Percentiles rank a stretch among this genome's conserved stretches.
These are phyloP conservation scores for Apodemus speciosus DNA, from an alignment of 2,113 vertebrate species.

Conservation along the genomic window DNA sequence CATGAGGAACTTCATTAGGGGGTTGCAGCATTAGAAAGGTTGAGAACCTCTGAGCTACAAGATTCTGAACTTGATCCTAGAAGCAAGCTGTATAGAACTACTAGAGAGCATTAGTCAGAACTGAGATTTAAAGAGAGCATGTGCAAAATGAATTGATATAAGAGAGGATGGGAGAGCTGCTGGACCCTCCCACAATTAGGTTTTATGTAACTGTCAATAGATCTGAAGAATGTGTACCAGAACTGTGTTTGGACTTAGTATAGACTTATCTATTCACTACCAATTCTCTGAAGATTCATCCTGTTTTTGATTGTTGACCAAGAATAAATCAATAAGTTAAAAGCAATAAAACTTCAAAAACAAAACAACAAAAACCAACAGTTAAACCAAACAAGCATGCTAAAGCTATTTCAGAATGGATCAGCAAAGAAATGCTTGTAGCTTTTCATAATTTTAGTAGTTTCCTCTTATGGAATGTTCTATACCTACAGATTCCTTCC, in stretches of 20 bases:
- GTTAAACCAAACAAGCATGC: neutral
- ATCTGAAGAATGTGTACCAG: neutral
- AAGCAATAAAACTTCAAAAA: conserved; percentile 2
- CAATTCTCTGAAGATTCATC: neutral
- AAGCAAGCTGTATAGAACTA: neutral
- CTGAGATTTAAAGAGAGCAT: neutral
- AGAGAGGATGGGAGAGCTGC: neutral
- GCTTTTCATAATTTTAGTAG: neutral
- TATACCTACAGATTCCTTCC: neutral
- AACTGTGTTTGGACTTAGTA: neutral
- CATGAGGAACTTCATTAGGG: neutral
- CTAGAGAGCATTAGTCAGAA: neutral
- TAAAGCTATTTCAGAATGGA: neutral
- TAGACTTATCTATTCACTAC: neutral
- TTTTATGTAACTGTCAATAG: neutral
- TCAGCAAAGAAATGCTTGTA: neutral
- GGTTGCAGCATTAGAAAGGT: neutral
- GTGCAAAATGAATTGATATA: fast-evolving
- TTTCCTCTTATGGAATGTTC: neutral
- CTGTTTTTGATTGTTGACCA: neutral
- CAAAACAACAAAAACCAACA: neutral
- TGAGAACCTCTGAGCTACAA: neutral
- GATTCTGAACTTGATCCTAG: neutral
- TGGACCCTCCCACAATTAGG: neutral
- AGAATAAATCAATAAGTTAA: neutral